Evolutionary conservation across 30 jellyfish, hydroid and myxozoan genomes (phyloP), one percentile per base, ranked within the genome.

Genomic region (Turritopsis dohrnii): DNA sequence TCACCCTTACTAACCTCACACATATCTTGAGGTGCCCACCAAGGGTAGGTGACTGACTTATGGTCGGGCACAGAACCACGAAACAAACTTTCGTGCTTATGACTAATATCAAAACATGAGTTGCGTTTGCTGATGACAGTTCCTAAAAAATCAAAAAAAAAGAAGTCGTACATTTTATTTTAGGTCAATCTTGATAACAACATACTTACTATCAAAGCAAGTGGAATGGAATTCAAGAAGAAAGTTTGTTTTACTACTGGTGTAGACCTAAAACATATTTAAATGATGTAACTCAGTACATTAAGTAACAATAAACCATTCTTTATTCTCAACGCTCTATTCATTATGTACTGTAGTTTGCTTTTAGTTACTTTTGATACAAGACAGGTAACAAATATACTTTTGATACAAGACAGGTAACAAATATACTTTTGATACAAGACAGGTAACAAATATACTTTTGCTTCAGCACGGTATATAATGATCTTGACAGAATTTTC

Each of bases 151-250:
- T 4, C 0, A 21, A 20, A 24, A n/a, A 25, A 66, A 76, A 79
- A 26, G 0, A 22, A 19, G n/a, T n/a, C n/a, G n/a, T n/a, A n/a
- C n/a, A n/a, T n/a, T n/a, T n/a, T n/a, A n/a, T n/a, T n/a, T n/a
- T n/a, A n/a, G n/a, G n/a, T n/a, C n/a, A n/a, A n/a, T n/a, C n/a
- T n/a, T 74, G 0, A 41, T 3, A 41, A 41, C 60, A 3, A 19
- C 16, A 54, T 52, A 74, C 96, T 21, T 76, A 87, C 97, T 90
- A 80, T 91, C 97, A 21, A 91, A 89, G 75, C 97, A 91, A 13
- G 90, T 87, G 52, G 97, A 91, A 3, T 79, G 79, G 66, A 91
- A 85, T 24, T 27, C 25, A 71, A 91, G 27, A 53, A 76, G 75
- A 71, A 91, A 91, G 29, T 82, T 88, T 7, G 94, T 84, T 29